These are phyloP conservation scores for Lota lota DNA, from an alignment of 2,113 vertebrate genomes.

Conservation along the genomic window DNA sequence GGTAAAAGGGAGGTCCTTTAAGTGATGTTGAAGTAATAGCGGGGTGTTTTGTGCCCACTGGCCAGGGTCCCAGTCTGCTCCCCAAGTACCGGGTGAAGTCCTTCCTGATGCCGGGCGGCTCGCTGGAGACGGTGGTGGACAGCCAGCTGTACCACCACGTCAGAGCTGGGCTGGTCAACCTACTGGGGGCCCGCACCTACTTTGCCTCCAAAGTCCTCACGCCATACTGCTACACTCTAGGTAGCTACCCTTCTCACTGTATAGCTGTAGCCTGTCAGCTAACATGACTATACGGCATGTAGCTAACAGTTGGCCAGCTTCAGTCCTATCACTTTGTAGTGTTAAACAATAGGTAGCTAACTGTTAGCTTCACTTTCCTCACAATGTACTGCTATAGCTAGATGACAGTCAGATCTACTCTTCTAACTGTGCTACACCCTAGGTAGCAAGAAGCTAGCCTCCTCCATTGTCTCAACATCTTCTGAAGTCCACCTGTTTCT, in stretches of 20 bases:
- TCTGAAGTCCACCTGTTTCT: not conserved
- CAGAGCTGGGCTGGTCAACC: slow-evolving; percentile 75
- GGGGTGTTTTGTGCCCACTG: not conserved
- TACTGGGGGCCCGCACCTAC: slow-evolving; percentile 80
- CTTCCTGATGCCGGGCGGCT: slow-evolving; percentile 63
- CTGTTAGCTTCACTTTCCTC: rapidly evolving
- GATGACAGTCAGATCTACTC: not conserved
- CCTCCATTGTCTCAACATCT: not conserved
- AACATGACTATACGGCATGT: not conserved
- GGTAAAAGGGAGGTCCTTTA: too few species aligned
- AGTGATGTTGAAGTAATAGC: not conserved
- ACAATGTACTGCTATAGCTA: not conserved
- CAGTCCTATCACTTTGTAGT: not conserved
- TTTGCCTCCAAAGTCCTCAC: slow-evolving; percentile 85
- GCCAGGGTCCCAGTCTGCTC: slow-evolving; percentile 79
- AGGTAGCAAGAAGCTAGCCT: too few species aligned
- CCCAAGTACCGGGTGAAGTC: slow-evolving; percentile 78
- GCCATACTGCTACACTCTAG: slow-evolving; percentile 83
- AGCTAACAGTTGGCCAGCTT: not conserved
- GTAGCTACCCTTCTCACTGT: slow-evolving; percentile 54
- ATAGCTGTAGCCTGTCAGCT: not conserved
- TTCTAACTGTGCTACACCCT: not conserved
- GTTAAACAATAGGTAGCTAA: not conserved
- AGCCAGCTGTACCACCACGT: slow-evolving; percentile 77
- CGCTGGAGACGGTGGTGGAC: slow-evolving; percentile 77